Conservation (phyloP, 2,113 vertebrate species). For the Drymodes brunneopygia region DNA sequence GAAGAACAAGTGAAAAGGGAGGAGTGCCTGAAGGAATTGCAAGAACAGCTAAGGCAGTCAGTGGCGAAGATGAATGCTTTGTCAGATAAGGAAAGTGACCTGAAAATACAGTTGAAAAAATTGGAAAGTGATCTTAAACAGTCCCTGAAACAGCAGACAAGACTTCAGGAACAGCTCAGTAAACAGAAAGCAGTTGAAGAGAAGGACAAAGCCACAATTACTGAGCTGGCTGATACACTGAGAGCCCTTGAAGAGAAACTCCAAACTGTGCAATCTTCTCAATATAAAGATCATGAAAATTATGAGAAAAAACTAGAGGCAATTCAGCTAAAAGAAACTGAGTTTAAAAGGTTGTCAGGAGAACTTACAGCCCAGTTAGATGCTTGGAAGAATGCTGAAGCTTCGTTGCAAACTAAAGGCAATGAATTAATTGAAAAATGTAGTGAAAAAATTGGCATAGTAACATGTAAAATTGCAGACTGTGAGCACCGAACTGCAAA, state of each 20-base stretch:
- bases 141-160: constrained; percentile 75
- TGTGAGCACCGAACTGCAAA: constrained; percentile 70
- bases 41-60: constrained; percentile 79
- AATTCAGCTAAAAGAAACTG: constrained; percentile 71
- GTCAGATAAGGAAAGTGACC: constrained; percentile 70
- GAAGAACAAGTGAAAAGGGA: constrained; percentile 77
- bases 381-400: constrained; percentile 69
- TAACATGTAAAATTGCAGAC: constrained; percentile 71
- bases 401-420: constrained; percentile 70
- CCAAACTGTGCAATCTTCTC: constrained; percentile 66
- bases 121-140: constrained; percentile 77
- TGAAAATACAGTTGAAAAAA: constrained; percentile 79
- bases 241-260: constrained; percentile 73
- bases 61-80: constrained; percentile 68
- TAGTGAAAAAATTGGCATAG: constrained; percentile 60
- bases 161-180: constrained; percentile 76
- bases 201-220: constrained; percentile 68
- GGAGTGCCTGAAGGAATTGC: constrained; percentile 77
- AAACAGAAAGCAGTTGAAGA: constrained; percentile 69
- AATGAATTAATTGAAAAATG: constrained; percentile 75
- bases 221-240: constrained; percentile 68
- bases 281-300: constrained; percentile 71
- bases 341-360: constrained; percentile 68
- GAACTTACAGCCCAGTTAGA: constrained; percentile 71
- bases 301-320: constrained; percentile 75